These are phyloP conservation scores for Malacoraja senta DNA, from an alignment of 2,797 vertebrate species.

Conservation along the genomic window DNA sequence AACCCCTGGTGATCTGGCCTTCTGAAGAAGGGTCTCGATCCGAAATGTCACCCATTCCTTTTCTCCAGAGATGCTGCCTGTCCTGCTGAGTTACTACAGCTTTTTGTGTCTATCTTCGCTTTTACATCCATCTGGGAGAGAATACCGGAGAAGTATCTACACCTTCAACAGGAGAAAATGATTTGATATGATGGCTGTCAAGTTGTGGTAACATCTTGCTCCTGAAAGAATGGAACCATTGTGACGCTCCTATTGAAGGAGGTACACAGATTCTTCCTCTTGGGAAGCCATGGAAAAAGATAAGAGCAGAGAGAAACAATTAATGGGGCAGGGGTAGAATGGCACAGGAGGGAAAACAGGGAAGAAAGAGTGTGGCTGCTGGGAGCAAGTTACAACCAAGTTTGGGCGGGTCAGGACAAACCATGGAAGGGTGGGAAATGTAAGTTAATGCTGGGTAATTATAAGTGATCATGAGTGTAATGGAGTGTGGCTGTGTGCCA, in stretches of 20 bases:
- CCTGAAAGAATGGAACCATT: not conserved
- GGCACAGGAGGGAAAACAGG: not conserved
- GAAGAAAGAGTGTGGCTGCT: too few species aligned
- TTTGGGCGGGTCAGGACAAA: too few species aligned
- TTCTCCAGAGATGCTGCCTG: too few species aligned
- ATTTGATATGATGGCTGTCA: not conserved
- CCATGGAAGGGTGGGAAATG: not conserved
- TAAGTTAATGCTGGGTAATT: too few species aligned
- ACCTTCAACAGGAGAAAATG: not conserved
- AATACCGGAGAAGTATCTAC: not conserved
- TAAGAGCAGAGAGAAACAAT: not conserved
- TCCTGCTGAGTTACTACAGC: too few species aligned
- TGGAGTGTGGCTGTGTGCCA: not conserved
- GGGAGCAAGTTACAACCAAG: too few species aligned
- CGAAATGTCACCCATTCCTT: too few species aligned
- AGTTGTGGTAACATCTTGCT: not conserved
- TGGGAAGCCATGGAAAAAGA: not conserved
- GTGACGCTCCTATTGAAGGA: not conserved
- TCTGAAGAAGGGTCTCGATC: too few species aligned
- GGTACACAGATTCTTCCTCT: not conserved
- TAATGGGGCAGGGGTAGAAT: not conserved
- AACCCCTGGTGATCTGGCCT: too few species aligned
- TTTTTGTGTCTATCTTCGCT: too few species aligned
- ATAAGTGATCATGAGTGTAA: not conserved
- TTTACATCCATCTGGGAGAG: too few species aligned